Percentiles rank a stretch among this genome's conserved stretches.
These are phyloP conservation scores for Channa maculata DNA, from an alignment of 2,113 vertebrate genomes.

Conservation along the genomic window DNA sequence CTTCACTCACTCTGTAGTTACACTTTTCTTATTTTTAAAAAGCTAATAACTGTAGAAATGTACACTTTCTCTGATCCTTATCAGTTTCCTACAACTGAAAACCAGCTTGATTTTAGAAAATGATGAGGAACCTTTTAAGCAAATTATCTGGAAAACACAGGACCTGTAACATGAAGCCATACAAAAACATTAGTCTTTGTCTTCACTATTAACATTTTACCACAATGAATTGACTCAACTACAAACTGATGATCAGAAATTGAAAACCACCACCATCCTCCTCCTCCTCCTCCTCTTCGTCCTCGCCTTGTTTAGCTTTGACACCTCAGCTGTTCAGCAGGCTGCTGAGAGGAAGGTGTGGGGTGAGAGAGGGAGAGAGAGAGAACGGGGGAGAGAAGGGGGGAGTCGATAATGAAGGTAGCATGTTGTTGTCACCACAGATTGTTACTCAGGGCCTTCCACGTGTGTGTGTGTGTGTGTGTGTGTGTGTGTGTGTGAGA, in stretches of 20 bases:
- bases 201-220: not conserved
- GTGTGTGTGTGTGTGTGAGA: constrained; percentile 20
- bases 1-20: no score
- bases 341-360: constrained; percentile 80
- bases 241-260: no score
- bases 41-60: no score
- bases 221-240: not conserved
- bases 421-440: constrained; percentile 79
- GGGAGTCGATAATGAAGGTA: constrained; percentile 83
- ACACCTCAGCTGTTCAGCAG: constrained; percentile 85
- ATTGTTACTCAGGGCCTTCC: constrained; percentile 81
- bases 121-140: no score
- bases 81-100: no score
- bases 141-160: no score
- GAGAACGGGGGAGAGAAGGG: not conserved
- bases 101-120: no score
- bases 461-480: constrained; percentile 35
- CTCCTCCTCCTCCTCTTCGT: constrained; percentile 28
- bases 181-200: not conserved
- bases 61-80: no score
- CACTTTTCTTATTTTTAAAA: no score
- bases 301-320: constrained; percentile 73
- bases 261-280: not conserved
- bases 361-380: constrained; percentile 34
- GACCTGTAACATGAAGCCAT: not conserved